Evolutionary conservation across 2,113 vertebrate species (phyloP), one percentile per base, ranked within the genome.

Genomic region (Macrotus californicus): DNA sequence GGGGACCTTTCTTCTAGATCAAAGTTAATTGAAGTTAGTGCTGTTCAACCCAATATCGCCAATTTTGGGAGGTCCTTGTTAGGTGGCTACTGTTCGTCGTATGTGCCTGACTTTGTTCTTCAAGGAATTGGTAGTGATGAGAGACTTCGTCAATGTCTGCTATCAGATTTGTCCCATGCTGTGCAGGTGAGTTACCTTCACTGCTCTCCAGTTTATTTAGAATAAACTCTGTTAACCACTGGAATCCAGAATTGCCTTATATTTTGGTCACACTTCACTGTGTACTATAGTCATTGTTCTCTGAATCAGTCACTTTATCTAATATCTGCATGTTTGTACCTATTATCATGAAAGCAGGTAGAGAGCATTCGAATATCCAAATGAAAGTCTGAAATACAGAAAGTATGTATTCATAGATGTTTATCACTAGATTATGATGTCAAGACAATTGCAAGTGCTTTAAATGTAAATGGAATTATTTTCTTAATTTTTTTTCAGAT

Each of bases 31-130:
- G 99, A 99, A 98, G 98, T 98, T 89, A 99, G 99, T 97, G 99
- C 98, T 98, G 99, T 99, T 75, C 99, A 99, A 97, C 99, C 99
- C 66, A 99, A 98, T 95, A 99, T 99, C 59, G 99, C 99, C 94
- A 99, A 99, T 97, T 99, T 99, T 92, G 99, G 99, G 93, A 99
- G 99, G 91, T 99, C 99, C 43, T 98, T 99, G 82, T 98, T 99
- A 39, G 99, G 99, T 87, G 99, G 99, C 93, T 99, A 99, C 98
- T 99, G 99, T 94, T 99, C 99, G 29, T 99, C 99, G 83, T 99
- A 99, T 0, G 99, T 99, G 92, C 99, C 99, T 54, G 99, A 99
- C 98, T 99, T 99, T 96, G 99, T 99, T 97, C 98, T 99, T 97
- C 99, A 99, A 95, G 99, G 99, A 95, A 98, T 99, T 97, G 99